Conservation (phyloP, 2,113 vertebrate genomes). For the Puma concolor region DNA sequence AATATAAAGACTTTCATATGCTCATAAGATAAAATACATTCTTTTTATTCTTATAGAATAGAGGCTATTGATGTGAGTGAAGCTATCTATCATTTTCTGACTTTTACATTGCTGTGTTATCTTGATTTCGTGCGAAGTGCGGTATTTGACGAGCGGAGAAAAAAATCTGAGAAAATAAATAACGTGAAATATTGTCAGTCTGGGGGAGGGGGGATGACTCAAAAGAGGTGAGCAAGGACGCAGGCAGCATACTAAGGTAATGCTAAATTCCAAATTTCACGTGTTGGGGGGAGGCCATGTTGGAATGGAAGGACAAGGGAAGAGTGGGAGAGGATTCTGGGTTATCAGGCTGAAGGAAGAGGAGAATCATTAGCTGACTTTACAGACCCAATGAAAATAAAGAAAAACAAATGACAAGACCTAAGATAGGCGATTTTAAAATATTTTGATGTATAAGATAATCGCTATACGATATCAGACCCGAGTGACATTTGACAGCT, state of each 20-base stretch:
- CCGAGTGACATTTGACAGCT: not conserved
- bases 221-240: not conserved
- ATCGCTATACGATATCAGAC: not conserved
- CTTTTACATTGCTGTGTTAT: constrained; percentile 15
- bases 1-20: not conserved
- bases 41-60: not conserved
- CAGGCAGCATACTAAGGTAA: not conserved
- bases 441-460: not conserved
- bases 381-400: not conserved
- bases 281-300: not conserved
- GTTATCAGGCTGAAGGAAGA: not conserved
- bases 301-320: not conserved
- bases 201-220: not conserved
- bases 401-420: not conserved
- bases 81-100: not conserved
- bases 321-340: not conserved
- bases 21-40: not conserved
- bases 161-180: not conserved
- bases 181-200: not conserved
- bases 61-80: not conserved
- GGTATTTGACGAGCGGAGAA: not conserved
- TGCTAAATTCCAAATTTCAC: not conserved
- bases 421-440: not conserved
- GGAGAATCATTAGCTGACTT: not conserved
- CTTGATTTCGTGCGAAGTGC: not conserved